These are phyloP conservation scores for Arenicola marina DNA, from an alignment of 2,888 invertebrate species.

Conservation along the genomic window DNA sequence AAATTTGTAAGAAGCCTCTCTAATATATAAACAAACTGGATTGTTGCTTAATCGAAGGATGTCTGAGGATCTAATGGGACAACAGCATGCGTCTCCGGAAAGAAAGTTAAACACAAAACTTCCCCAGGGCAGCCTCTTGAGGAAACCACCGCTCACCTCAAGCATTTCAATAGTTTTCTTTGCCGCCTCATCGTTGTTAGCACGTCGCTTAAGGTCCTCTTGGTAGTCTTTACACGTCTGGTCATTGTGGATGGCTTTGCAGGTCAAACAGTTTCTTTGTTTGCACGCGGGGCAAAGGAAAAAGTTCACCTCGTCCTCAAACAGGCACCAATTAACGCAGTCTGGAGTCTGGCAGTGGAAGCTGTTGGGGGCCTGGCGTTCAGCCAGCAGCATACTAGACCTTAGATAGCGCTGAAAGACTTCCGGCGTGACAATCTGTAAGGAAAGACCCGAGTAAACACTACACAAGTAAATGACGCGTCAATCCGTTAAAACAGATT, in stretches of 20 bases:
- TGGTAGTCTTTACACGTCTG: constrained; percentile 83
- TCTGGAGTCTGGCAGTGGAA: constrained; percentile 90
- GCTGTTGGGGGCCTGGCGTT: constrained; percentile 76
- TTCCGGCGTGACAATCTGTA: constrained; percentile 71
- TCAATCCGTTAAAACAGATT: too few species aligned
- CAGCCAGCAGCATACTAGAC: constrained; percentile 79
- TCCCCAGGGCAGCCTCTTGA: too few species aligned
- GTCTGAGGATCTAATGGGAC: too few species aligned
- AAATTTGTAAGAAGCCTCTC: too few species aligned
- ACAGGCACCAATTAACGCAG: constrained; percentile 87
- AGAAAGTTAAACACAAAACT: too few species aligned
- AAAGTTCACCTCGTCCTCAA: constrained; percentile 81
- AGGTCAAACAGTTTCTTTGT: constrained; percentile 80
- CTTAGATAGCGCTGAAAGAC: constrained; percentile 80
- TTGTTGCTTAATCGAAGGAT: too few species aligned
- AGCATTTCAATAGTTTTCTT: constrained; percentile 77
- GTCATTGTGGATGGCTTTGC: constrained; percentile 82
- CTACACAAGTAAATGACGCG: too few species aligned
- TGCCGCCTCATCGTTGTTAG: constrained; percentile 71
- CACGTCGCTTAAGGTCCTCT: constrained; percentile 68
- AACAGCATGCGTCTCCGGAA: too few species aligned
- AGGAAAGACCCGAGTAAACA: constrained; percentile 17
- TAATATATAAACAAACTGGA: too few species aligned
- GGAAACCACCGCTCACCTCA: constrained; percentile 62
- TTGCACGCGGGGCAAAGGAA: constrained; percentile 85